These are phyloP conservation scores for Glossophaga mutica DNA, from an alignment of 2,797 vertebrate species.

Conservation along the genomic window DNA sequence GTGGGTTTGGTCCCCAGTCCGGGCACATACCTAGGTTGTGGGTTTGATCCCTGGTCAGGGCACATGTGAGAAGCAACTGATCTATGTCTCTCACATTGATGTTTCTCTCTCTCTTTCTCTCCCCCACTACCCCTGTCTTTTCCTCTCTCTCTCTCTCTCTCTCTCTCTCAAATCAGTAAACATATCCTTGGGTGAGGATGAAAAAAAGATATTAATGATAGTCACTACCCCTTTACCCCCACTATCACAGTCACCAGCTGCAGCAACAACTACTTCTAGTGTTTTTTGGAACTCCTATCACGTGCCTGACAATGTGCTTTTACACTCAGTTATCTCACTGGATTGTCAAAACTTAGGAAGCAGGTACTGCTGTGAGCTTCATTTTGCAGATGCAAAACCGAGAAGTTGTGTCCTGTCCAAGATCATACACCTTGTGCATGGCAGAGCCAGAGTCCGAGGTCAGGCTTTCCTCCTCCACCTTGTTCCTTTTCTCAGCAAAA, in stretches of 20 bases:
- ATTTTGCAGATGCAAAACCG: neutral
- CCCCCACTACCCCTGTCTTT: too few relatives aligned
- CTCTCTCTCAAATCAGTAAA: neutral
- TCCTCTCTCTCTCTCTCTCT: too few relatives aligned
- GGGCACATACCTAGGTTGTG: too few relatives aligned
- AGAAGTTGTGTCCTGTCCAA: neutral
- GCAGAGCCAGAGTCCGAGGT: neutral
- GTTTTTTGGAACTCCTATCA: neutral
- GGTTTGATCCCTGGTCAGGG: too few relatives aligned
- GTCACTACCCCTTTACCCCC: rapidly evolving
- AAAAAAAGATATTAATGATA: neutral
- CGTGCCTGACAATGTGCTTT: neutral
- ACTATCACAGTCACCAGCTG: neutral
- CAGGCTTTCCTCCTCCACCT: neutral
- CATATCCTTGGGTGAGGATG: neutral
- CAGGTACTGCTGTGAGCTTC: neutral
- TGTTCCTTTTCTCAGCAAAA: neutral
- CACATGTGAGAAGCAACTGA: neutral
- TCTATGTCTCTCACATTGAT: neutral
- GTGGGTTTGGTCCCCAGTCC: too few relatives aligned
- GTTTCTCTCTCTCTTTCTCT: neutral
- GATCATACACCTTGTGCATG: neutral
- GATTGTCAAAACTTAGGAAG: neutral
- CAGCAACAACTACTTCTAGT: neutral
- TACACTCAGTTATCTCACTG: neutral